These are phyloP conservation scores for Fabriciana adippe DNA, from an alignment of 2,888 invertebrate genomes.

Conservation along the genomic window DNA sequence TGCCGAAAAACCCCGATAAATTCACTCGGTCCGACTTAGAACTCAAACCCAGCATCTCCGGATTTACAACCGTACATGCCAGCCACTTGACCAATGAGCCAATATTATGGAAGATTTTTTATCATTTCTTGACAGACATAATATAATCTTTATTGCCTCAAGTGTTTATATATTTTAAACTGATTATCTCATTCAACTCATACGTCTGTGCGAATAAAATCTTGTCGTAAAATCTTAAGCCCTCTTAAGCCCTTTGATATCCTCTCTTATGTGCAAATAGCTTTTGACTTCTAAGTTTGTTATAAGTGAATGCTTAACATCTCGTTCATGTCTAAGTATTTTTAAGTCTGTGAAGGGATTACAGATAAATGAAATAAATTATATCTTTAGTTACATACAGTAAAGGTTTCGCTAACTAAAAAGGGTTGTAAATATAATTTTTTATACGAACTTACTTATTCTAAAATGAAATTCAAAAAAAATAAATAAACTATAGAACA, in stretches of 20 bases:
- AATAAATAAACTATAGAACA: too few relatives aligned
- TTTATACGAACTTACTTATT: neutral
- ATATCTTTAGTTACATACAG: too few relatives aligned
- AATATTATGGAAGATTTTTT: too few relatives aligned
- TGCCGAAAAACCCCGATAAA: too few relatives aligned
- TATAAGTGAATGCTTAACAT: conserved; percentile 28
- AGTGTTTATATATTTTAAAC: neutral
- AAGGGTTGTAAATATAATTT: neutral
- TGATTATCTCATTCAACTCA: neutral
- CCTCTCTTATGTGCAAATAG: conserved; percentile 29
- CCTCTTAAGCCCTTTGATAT: conserved; percentile 29
- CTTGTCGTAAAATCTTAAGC: conserved; percentile 18
- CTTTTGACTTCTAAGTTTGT: conserved; percentile 22
- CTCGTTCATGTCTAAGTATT: conserved; percentile 20
- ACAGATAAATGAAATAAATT: conserved; percentile 5
- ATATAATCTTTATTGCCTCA: too few relatives aligned
- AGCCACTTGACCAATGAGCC: too few relatives aligned
- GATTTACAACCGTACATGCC: too few relatives aligned
- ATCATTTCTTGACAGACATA: too few relatives aligned
- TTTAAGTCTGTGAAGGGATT: conserved; percentile 12
- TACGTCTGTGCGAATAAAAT: conserved; percentile 10
- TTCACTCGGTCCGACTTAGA: too few relatives aligned
- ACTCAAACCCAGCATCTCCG: too few relatives aligned
- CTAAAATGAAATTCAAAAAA: too few relatives aligned
- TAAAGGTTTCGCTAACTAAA: neutral